Conservation (phyloP, 1,140 invertebrate genomes). For the Lasaia peninsularis region DNA sequence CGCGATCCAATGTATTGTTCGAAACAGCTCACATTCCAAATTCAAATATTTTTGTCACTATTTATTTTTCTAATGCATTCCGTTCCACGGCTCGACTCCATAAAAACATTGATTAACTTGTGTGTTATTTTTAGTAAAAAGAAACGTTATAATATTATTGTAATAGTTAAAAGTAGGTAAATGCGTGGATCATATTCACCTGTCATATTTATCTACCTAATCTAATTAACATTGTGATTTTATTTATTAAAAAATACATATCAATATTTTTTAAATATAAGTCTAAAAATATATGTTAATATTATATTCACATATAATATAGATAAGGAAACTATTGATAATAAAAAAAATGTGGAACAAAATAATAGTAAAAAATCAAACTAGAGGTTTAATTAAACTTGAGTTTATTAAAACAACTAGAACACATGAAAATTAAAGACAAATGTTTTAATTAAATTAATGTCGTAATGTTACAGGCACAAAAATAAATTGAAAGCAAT, state of each 20-base stretch:
- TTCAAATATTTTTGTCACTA: conserved; percentile 15
- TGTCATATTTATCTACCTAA: no score
- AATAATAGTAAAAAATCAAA: no score
- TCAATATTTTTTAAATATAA: no score
- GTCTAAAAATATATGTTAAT: no score
- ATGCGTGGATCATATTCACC: background rate
- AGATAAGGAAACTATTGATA: no score
- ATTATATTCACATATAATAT: no score
- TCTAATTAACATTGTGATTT: no score
- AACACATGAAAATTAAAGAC: background rate
- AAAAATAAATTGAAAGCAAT: background rate
- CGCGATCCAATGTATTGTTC: conserved; percentile 22
- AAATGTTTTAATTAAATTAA: background rate
- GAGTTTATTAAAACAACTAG: no score
- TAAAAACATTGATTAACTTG: conserved; percentile 8
- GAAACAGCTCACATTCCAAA: conserved; percentile 15
- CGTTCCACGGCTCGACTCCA: background rate
- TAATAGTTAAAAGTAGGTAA: background rate
- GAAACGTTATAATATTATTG: background rate
- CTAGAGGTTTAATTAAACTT: no score
- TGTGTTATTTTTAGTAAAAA: background rate
- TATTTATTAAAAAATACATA: no score
- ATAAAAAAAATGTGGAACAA: no score
- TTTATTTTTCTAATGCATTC: conserved; percentile 12
- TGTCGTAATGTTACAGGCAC: background rate